Evolutionary conservation across 2,888 invertebrate species (phyloP).

Genomic region (Limulus polyphemus): DNA sequence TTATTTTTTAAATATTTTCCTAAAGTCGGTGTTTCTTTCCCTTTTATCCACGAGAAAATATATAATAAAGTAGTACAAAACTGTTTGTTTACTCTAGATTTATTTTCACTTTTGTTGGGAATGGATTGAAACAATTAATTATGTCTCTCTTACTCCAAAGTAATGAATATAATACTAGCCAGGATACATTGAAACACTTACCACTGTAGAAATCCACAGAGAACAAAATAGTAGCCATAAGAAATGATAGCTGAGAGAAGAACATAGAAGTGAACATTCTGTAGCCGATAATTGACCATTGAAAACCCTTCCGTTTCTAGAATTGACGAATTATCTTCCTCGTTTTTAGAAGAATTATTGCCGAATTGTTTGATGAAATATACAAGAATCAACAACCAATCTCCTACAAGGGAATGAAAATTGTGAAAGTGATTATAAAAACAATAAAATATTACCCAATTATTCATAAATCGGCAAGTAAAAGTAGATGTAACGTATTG

Average conservation of each 20-base stretch:
- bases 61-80: too few species aligned
- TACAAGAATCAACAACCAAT: conserved; percentile 53
- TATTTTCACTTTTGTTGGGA: too few species aligned
- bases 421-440: too few species aligned
- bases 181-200: conserved; percentile 36
- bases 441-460: too few species aligned
- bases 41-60: too few species aligned
- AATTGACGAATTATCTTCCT: not conserved
- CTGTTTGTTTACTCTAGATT: too few species aligned
- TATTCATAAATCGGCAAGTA: too few species aligned
- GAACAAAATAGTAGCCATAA: conserved; percentile 47
- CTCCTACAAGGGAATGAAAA: conserved; percentile 40
- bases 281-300: conserved; percentile 6
- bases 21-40: too few species aligned
- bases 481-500: too few species aligned
- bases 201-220: conserved; percentile 55
- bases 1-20: too few species aligned
- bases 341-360: not conserved
- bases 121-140: too few species aligned
- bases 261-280: conserved; percentile 9
- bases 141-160: too few species aligned
- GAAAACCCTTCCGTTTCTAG: conserved; percentile 2
- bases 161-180: conserved; percentile 3
- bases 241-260: conserved; percentile 41
- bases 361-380: conserved; percentile 47